Conservation (phyloP, 1,140 invertebrate species). For the Trichonephila clavata region DNA sequence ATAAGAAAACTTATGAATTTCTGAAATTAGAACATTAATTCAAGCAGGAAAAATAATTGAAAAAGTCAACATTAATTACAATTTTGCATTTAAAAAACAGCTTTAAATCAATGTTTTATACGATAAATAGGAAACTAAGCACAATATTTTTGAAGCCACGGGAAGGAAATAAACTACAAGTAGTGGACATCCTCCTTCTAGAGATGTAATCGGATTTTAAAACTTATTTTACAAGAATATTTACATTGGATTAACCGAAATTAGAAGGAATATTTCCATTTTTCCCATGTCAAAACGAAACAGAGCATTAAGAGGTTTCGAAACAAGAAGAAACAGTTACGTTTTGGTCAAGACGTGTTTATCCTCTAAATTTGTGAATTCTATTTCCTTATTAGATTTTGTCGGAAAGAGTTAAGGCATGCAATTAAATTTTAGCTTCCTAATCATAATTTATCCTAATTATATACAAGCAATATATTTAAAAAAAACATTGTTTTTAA, state of each 20-base stretch:
- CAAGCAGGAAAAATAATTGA: neutral
- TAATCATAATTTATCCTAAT: too few relatives aligned
- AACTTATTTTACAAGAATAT: conserved; percentile 10
- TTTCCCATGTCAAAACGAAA: conserved; percentile 3
- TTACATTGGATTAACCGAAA: conserved; percentile 16
- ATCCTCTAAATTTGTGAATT: neutral
- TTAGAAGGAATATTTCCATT: neutral
- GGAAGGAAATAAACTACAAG: neutral
- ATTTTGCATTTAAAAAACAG: neutral
- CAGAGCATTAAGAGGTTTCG: neutral
- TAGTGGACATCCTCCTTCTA: conserved; percentile 3
- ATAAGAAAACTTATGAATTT: neutral
- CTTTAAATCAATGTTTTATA: neutral
- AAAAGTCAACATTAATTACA: neutral
- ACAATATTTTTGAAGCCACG: neutral
- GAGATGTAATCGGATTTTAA: neutral
- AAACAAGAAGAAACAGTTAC: neutral
- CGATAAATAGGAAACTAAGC: neutral
- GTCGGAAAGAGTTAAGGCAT: neutral
- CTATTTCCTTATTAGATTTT: neutral
- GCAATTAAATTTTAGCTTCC: neutral
- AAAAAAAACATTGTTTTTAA: too few relatives aligned
- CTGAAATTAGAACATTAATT: neutral
- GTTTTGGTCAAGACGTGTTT: neutral
- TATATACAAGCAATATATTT: too few relatives aligned